Evolutionary conservation across 2,797 vertebrate genomes (phyloP), one percentile per base, ranked within the genome.

Genomic region (Ficedula albicollis): DNA sequence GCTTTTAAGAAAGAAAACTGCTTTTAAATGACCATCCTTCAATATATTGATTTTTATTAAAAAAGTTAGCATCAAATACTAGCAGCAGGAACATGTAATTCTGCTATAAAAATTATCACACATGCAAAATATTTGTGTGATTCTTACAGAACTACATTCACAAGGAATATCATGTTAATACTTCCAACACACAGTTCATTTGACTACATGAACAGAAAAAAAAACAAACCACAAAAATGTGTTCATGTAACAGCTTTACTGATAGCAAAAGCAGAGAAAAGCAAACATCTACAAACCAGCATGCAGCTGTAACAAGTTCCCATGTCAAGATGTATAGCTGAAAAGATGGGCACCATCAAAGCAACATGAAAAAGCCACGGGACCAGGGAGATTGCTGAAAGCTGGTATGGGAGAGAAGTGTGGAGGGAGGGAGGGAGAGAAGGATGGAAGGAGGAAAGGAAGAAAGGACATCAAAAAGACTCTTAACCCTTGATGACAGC

Each of bases 371-470:
- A 76, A 74, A 91, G 36, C 8, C 9, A 36, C 3, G 32, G 11
- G 32, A 64, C 39, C 0, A 30, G 13, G 7, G 10, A 83, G 12
- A 59, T 13, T 29, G 22, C 13, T n/a, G 30, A 77, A 88, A 77
- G 21, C 23, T 21, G 21, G 25, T 12, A 5, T 46, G 17, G 56
- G 6, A 85, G 16, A 52, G 13, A 51, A 20, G 14, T 5, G 1
- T 2, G 26, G 15, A 68, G 2, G 7, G 8, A 27, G 10, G 43
- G 43, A 13, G 54, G 26, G 16, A 43, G 10, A 9, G 25, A 44
- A 32, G 5, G 8, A 32, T 0, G 0, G 16, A 52, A 3, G 3
- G 14, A 32, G 6, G 8, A 7, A n/a, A n/a, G 46, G 23, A 39
- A n/a, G 4, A 29, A 48, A 25, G 15, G 20, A 41, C 16, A 79